Percentiles rank a stretch among this genome's conserved stretches.
These are phyloP conservation scores for Cacatua alba DNA, from an alignment of 2,113 vertebrate genomes.

Conservation along the genomic window DNA sequence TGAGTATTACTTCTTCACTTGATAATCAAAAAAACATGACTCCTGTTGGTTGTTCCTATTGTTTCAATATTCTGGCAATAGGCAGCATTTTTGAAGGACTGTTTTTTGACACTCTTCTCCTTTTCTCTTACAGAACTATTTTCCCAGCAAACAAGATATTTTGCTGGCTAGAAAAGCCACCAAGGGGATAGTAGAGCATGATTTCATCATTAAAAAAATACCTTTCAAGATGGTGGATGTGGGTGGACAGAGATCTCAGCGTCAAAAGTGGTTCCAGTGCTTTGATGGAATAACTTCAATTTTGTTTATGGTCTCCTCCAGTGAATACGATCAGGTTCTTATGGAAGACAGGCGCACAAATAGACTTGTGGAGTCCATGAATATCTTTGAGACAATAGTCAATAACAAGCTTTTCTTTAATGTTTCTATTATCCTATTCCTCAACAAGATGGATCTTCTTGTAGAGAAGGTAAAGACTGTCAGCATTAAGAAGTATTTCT, in stretches of 20 bases:
- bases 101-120: neutral
- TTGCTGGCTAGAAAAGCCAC: conserved; percentile 94
- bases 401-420: conserved; percentile 98
- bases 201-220: conserved; percentile 97
- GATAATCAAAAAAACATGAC: neutral
- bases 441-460: conserved; percentile 97
- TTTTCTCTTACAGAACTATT: conserved; percentile 83
- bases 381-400: conserved; percentile 97
- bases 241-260: conserved; percentile 94
- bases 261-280: conserved; percentile 99
- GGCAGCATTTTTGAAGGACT: neutral
- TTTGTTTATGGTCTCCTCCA: conserved; percentile 96
- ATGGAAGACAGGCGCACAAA: conserved; percentile 98
- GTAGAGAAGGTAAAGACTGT: conserved; percentile 90
- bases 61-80: neutral
- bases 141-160: conserved; percentile 94
- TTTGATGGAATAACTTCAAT: conserved; percentile 97
- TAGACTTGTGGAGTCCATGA: conserved; percentile 95
- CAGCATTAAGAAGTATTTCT: conserved; percentile 93
- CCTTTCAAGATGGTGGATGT: conserved; percentile 99
- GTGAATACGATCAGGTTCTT: conserved; percentile 94
- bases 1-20: neutral
- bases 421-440: conserved; percentile 97
- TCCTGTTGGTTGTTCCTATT: neutral
- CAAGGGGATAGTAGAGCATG: conserved; percentile 96